Conservation (phyloP, 37 sponge, comb jelly and placozoan genomes). For the Lycopodina hypogea region DNA sequence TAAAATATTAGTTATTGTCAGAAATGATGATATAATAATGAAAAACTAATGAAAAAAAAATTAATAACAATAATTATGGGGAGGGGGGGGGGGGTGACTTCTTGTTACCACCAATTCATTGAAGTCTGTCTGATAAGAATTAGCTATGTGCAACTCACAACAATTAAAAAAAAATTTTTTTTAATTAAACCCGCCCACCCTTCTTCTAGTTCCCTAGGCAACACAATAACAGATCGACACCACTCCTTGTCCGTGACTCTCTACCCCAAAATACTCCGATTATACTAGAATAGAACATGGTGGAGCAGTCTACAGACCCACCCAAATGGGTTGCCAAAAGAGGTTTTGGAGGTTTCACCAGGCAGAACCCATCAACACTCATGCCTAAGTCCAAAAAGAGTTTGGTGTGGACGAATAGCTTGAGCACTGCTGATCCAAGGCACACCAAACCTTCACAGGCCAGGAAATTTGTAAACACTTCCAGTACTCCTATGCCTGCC, state of each 20-base stretch:
- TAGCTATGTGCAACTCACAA: too few species aligned
- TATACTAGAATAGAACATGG: neutral
- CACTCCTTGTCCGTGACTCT: neutral
- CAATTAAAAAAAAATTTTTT: too few species aligned
- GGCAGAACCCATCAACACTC: constrained; percentile 54
- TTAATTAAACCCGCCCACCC: too few species aligned
- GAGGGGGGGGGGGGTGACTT: too few species aligned
- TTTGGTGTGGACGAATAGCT: constrained; percentile 63
- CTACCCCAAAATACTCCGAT: too few species aligned
- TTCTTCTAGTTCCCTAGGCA: constrained; percentile 1
- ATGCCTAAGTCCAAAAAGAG: constrained; percentile 26
- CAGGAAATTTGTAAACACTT: constrained; percentile 37
- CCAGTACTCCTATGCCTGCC: constrained; percentile 3
- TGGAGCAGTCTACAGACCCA: neutral
- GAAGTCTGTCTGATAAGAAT: too few species aligned
- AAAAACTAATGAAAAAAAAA: too few species aligned
- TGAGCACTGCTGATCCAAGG: constrained; percentile 75
- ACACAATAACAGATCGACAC: neutral
- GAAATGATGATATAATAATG: too few species aligned
- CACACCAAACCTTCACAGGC: constrained; percentile 50
- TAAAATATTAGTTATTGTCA: too few species aligned
- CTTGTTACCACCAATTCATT: too few species aligned
- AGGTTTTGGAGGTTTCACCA: constrained; percentile 45
- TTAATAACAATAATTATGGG: too few species aligned
- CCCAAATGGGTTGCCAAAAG: neutral